Evolutionary conservation across 2,888 invertebrate species (phyloP).

Genomic region (Lysandra bellargus): DNA sequence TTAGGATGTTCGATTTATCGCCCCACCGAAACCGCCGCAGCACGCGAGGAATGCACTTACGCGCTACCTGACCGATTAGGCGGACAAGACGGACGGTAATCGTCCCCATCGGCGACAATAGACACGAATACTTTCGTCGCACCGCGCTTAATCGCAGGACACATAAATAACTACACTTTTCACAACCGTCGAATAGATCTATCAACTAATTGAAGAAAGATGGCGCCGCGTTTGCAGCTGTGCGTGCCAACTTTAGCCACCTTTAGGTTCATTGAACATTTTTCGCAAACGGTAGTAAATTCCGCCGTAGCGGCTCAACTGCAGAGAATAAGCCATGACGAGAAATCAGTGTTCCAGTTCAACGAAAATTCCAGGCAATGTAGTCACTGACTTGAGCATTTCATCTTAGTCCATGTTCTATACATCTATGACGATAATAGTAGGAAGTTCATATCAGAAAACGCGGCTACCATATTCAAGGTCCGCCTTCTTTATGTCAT

Average conservation of each 20-base stretch:
- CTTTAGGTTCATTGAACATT: not conserved
- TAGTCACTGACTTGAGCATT: not conserved
- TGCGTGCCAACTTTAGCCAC: not conserved
- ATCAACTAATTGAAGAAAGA: not conserved
- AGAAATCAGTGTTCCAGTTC: not conserved
- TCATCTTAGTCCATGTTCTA: not conserved
- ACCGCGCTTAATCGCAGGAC: conserved; percentile 3
- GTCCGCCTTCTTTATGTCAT: too few species aligned
- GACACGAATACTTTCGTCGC: not conserved
- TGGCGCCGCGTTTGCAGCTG: conserved; percentile 8
- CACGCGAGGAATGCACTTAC: conserved; percentile 16
- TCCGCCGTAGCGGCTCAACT: not conserved
- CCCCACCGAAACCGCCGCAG: not conserved
- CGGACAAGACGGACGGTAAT: not conserved
- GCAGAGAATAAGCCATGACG: not conserved
- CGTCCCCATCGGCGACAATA: conserved; percentile 9
- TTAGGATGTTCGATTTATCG: conserved; percentile 15
- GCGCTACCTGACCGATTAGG: conserved; percentile 8
- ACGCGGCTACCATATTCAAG: too few species aligned
- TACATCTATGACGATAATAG: too few species aligned
- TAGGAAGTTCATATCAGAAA: too few species aligned
- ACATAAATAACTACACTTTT: conserved; percentile 29
- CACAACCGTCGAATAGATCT: not conserved
- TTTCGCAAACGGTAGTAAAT: not conserved
- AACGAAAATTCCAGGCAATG: not conserved